Base-by-base conservation (phyloP, 2,888 invertebrate species). In the Dryococelus australis region DNA sequence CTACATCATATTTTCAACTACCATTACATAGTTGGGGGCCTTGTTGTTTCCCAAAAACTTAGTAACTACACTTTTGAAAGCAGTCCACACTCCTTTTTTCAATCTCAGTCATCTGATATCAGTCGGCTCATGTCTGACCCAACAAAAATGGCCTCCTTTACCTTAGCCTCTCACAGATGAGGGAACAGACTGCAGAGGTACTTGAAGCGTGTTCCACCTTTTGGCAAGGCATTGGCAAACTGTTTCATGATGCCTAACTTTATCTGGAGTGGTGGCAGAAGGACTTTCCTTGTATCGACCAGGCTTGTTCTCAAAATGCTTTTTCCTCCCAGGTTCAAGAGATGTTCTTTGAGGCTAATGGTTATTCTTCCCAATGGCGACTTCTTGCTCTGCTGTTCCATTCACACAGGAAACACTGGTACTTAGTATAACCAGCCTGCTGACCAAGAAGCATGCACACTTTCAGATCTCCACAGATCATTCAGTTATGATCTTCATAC, bases 341-440 rank as follows among this genome's bases (percentile, higher is more conserved):
- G 79, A 79, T 79, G n/a, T 79, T 79, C 79, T 79, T 79, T 24
- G n/a, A 79, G 79, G 79, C 79, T 16, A 79, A 26, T 16, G n/a
- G 79, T 79, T 79, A 10, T 79, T 79, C n/a, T 27, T 79, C 79
- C 79, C 27, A 79, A 27, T 79, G 79, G 12, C 27, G 79, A 79
- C 79, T 79, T 79, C 9, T 79, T 79, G 79, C 79, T 79, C 79
- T n/a, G 9, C n/a, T 79, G 79, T 79, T 16, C 79, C 79, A 79
- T 27, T 79, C 79, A 27, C 79, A 79, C 79, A 79, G 20, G 79
- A 65, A 65, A 65, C 65, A 65, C 20, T 12, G 65, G 65, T 65
- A 65, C 20, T 79, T 16, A 10, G 79, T 10, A 79, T 79, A 79
- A 9, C 24, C 79, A 79, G n/a, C 27, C 24, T 79, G 79, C 79